Evolutionary conservation across 2,888 invertebrate genomes (phyloP).

Genomic region (Malthinus seriepunctatus): DNA sequence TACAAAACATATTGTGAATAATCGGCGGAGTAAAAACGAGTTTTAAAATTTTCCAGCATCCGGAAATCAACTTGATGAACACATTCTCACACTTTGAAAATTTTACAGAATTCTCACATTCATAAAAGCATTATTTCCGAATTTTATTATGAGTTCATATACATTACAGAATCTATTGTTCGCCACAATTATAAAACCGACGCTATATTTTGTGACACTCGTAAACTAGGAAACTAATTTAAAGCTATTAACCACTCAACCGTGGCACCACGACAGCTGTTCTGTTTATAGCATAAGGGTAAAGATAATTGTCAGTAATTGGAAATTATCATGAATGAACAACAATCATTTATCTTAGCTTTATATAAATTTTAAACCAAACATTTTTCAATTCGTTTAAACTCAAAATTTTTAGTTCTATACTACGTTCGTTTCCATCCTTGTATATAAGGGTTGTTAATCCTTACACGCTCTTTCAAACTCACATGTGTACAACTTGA

Average conservation of each 20-base stretch:
- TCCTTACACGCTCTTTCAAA: too few species aligned
- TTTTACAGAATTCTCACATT: slow-evolving; percentile 18
- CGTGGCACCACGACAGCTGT: slow-evolving; percentile 24
- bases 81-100: neutral
- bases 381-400: too few species aligned
- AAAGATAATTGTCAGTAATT: slow-evolving; percentile 25
- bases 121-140: slow-evolving; percentile 16
- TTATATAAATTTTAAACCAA: too few species aligned
- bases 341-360: slow-evolving; percentile 1
- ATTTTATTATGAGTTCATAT: slow-evolving; percentile 18
- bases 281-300: slow-evolving; percentile 26
- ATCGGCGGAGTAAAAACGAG: neutral
- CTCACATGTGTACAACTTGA: too few species aligned
- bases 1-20: neutral
- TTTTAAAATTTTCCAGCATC: too few species aligned
- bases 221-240: slow-evolving; percentile 31
- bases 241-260: slow-evolving; percentile 29
- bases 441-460: too few species aligned
- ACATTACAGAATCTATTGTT: slow-evolving; percentile 19
- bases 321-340: slow-evolving; percentile 8
- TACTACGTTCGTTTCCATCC: too few species aligned
- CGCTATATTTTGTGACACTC: slow-evolving; percentile 25
- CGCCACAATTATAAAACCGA: slow-evolving; percentile 28
- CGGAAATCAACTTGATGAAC: too few species aligned
- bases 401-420: too few species aligned